These are phyloP conservation scores for Perca schrenkii DNA, from an alignment of 2,113 vertebrate genomes.

Conservation along the genomic window DNA sequence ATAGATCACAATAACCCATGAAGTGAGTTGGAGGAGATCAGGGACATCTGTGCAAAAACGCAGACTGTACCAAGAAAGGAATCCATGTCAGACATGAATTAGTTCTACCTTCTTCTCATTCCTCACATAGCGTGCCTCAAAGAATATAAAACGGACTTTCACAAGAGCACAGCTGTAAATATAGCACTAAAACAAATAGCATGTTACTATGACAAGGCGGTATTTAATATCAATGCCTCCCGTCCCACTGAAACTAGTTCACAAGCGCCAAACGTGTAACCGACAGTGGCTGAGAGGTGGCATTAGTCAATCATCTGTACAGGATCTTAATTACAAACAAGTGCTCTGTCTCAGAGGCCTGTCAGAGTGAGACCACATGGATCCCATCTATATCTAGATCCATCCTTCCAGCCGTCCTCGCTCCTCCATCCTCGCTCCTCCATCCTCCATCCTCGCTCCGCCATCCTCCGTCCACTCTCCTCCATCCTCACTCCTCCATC, in stretches of 20 bases:
- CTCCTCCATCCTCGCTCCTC: too few relatives aligned
- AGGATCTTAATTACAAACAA: conserved; percentile 47
- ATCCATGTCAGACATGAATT: conserved; percentile 16
- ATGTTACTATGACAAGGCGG: conserved; percentile 44
- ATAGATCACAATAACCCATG: conserved; percentile 25
- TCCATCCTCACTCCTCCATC: too few relatives aligned
- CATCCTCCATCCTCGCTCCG: too few relatives aligned
- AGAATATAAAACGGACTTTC: conserved; percentile 21
- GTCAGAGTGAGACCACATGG: conserved; percentile 5
- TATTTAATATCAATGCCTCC: conserved; percentile 40
- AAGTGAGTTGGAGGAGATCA: conserved; percentile 22
- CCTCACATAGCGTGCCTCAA: conserved; percentile 19
- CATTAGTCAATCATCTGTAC: conserved; percentile 33
- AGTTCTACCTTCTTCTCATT: conserved; percentile 25
- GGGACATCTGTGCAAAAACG: conserved; percentile 13
- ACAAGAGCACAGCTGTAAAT: conserved; percentile 40
- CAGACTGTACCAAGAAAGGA: neutral
- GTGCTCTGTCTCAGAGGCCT: conserved; percentile 26
- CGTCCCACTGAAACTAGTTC: conserved; percentile 38
- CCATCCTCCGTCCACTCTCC: too few relatives aligned
- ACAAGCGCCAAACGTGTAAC: conserved; percentile 55
- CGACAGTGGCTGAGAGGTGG: conserved; percentile 35
- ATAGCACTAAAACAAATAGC: conserved; percentile 37
- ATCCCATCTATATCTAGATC: neutral
- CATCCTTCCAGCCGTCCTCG: too few relatives aligned